phyloP scores from a whole-genome alignment of 2,797 vertebrate genomes.

The Myoxocephalus aenaeus region DNA sequence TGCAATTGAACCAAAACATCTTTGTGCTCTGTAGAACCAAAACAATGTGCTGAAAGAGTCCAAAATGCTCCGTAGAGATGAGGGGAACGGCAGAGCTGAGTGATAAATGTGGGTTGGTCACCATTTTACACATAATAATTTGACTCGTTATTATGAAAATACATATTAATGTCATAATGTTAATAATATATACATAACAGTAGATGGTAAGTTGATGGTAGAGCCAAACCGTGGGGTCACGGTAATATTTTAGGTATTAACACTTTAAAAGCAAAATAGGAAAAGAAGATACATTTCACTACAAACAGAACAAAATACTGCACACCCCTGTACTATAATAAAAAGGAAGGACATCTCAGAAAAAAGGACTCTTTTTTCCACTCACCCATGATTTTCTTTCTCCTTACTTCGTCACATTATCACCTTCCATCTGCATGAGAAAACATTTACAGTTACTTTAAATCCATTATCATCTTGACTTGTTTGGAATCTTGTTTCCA shows the following conservation, averaged over 20 bases:
- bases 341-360: background rate
- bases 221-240: no score
- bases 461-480: background rate
- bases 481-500: background rate
- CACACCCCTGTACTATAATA: background rate
- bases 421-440: slow-evolving; percentile 36
- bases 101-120: no score
- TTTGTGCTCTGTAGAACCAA: no score
- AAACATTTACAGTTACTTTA: background rate
- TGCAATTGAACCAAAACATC: background rate
- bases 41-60: no score
- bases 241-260: no score
- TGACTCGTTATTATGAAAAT: no score
- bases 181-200: no score
- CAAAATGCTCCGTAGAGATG: no score
- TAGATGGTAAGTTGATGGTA: no score
- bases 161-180: no score
- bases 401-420: slow-evolving; percentile 3
- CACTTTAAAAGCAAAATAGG: background rate
- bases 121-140: no score
- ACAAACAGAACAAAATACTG: background rate
- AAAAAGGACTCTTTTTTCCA: background rate
- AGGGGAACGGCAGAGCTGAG: no score
- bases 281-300: background rate
- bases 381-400: slow-evolving; percentile 57